A percentile compares a stretch with the other conserved stretches of the same genome.
These are phyloP conservation scores for Drosophila subsilvestris DNA, from an alignment of 2,888 invertebrate species.

Conservation along the genomic window DNA sequence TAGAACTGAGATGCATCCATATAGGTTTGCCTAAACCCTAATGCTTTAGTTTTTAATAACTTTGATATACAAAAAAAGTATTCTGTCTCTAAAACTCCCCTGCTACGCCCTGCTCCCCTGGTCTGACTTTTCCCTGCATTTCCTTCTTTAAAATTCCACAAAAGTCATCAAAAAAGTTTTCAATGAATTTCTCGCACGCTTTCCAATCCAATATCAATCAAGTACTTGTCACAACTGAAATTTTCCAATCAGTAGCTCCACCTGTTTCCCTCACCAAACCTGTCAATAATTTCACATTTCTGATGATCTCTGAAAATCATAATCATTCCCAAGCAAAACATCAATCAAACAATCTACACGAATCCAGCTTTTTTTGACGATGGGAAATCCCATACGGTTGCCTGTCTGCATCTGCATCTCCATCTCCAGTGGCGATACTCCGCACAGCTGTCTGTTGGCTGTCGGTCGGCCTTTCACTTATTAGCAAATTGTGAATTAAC, in stretches of 20 bases:
- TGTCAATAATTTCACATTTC: slow-evolving; percentile 19
- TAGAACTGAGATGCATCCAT: too few species aligned
- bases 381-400: slow-evolving; percentile 21
- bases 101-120: too few species aligned
- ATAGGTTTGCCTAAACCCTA: too few species aligned
- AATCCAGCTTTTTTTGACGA: slow-evolving; percentile 34
- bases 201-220: background rate
- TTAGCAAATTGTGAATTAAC: slow-evolving; percentile 74
- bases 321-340: slow-evolving; percentile 33
- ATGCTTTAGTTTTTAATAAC: too few species aligned
- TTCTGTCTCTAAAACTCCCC: too few species aligned
- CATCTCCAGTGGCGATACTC: slow-evolving; percentile 21
- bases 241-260: slow-evolving; percentile 8
- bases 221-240: background rate
- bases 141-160: background rate
- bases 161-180: background rate
- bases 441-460: background rate
- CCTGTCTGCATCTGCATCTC: slow-evolving; percentile 13
- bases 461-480: slow-evolving; percentile 65
- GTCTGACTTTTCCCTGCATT: background rate
- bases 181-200: background rate
- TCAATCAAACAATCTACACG: slow-evolving; percentile 34
- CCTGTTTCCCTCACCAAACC: background rate
- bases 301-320: slow-evolving; percentile 23
- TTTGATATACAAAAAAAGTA: too few species aligned